Percentiles rank a stretch among this genome's conserved stretches.
phyloP scores from a whole-genome alignment of 2,888 invertebrate species.

The Drosophila picticornis region DNA sequence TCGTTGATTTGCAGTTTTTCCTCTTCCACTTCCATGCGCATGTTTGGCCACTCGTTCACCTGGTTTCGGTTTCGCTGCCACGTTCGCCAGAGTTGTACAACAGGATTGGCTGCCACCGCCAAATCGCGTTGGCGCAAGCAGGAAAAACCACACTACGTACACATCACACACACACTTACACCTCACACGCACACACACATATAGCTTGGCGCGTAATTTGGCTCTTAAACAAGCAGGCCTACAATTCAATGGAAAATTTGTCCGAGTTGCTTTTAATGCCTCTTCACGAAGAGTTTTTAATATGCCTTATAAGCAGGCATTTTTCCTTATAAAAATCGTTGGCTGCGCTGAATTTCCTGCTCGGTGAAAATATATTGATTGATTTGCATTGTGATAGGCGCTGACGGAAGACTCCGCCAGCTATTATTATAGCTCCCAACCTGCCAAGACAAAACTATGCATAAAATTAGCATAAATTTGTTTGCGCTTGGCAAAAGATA shows the following conservation, averaged over 20 bases:
- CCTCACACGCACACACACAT: conserved; percentile 12
- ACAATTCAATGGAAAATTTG: conserved; percentile 39
- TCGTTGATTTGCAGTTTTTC: conserved; percentile 40
- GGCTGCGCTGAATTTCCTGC: conserved; percentile 57
- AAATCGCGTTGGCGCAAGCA: conserved; percentile 72
- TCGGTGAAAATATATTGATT: conserved; percentile 61
- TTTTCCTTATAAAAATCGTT: conserved; percentile 34
- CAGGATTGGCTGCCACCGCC: conserved; percentile 61
- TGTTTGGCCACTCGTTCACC: conserved; percentile 72
- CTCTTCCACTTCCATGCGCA: conserved; percentile 58
- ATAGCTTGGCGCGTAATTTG: conserved; percentile 52
- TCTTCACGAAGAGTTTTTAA: conserved; percentile 32
- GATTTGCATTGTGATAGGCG: conserved; percentile 60
- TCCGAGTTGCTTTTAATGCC: conserved; percentile 20
- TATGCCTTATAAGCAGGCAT: conserved; percentile 31
- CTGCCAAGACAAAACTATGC: conserved; percentile 36
- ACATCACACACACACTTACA: conserved; percentile 26
- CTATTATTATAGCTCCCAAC: conserved; percentile 46
- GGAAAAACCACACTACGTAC: conserved; percentile 68
- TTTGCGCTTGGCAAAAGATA: conserved; percentile 12
- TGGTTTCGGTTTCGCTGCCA: conserved; percentile 67
- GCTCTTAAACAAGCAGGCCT: conserved; percentile 33
- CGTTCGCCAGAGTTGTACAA: conserved; percentile 63
- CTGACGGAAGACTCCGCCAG: conserved; percentile 44
- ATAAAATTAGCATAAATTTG: conserved; percentile 73